Base-by-base conservation (phyloP, 1,140 invertebrate genomes). In the Eumeta japonica region DNA sequence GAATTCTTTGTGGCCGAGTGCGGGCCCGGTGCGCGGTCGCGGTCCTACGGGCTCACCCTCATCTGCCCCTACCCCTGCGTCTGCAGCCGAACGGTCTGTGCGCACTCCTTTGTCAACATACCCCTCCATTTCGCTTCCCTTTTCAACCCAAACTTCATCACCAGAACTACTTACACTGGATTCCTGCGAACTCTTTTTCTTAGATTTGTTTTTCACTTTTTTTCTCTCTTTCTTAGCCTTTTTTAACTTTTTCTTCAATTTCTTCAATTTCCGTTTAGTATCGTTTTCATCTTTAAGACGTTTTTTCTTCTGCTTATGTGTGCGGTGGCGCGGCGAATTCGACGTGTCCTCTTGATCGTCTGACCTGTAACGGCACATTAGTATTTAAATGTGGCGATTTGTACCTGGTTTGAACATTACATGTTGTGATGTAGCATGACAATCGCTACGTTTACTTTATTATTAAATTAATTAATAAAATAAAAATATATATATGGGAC, bases 1-100 rank as follows among this genome's bases (percentile, higher is more conserved):
- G 75, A 90, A 89, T 55, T 90, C 88, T 72, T 88, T 88, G 30
- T 82, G 80, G 16, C 85, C 86, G 0, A 90, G 61, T 12, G 85
- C 83, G 2, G 86, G 82, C 16, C 5, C n/a, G 20, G 20, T n/a
- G 5, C 20, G 20, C 5, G 20, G 20, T n/a, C n/a, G 5, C n/a
- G 20, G 20, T n/a, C 20, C 20, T 7, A n/a, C 5, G 5, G 20
- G 5, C 20, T 10, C 3, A 7, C n/a, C n/a, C 5, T 24, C 55
- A 4, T 51, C 48, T 0, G 35, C 61, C 3, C 45, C 29, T n/a
- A n/a, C n/a, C n/a, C n/a, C n/a, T n/a, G n/a, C n/a, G n/a, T n/a
- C n/a, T n/a, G n/a, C n/a, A n/a, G n/a, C n/a, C n/a, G n/a, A n/a
- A n/a, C n/a, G n/a, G n/a, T n/a, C n/a, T n/a, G n/a, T n/a, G n/a